phyloP scores from a whole-genome alignment of 2,888 invertebrate genomes.

The Microdon myrmicae region DNA sequence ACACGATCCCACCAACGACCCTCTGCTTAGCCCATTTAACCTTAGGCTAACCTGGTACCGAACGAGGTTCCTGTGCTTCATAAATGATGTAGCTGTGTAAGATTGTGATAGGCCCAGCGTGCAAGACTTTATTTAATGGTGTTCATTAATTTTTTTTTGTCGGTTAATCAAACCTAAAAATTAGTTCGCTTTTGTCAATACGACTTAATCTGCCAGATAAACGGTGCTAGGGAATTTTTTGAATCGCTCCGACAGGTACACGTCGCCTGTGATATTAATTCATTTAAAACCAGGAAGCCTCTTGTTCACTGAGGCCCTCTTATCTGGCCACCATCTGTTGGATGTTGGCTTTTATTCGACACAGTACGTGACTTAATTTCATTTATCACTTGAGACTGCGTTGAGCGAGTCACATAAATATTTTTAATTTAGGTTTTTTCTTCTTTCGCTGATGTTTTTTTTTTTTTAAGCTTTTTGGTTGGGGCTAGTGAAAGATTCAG shows the following conservation, averaged over 20 bases:
- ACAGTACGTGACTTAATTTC: conserved; percentile 48
- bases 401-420: conserved; percentile 31
- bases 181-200: conserved; percentile 50
- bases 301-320: conserved; percentile 4
- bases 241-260: too few species aligned
- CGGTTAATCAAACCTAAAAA: conserved; percentile 34
- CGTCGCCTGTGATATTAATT: not conserved
- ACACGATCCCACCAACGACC: conserved; percentile 10
- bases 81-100: conserved; percentile 25
- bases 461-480: conserved; percentile 23
- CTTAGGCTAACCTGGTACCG: not conserved
- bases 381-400: conserved; percentile 46
- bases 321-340: conserved; percentile 25
- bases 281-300: conserved; percentile 37
- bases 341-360: conserved; percentile 18
- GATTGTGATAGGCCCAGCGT: conserved; percentile 20
- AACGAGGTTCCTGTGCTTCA: conserved; percentile 4
- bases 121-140: conserved; percentile 46
- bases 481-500: conserved; percentile 35
- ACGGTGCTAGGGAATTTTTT: conserved; percentile 9
- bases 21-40: conserved; percentile 7
- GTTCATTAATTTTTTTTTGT: conserved; percentile 27
- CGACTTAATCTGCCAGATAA: conserved; percentile 47
- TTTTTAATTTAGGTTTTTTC: conserved; percentile 11
- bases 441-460: not conserved